Conservation (phyloP, 2,113 vertebrate species). For the Lamprotornis superbus region DNA sequence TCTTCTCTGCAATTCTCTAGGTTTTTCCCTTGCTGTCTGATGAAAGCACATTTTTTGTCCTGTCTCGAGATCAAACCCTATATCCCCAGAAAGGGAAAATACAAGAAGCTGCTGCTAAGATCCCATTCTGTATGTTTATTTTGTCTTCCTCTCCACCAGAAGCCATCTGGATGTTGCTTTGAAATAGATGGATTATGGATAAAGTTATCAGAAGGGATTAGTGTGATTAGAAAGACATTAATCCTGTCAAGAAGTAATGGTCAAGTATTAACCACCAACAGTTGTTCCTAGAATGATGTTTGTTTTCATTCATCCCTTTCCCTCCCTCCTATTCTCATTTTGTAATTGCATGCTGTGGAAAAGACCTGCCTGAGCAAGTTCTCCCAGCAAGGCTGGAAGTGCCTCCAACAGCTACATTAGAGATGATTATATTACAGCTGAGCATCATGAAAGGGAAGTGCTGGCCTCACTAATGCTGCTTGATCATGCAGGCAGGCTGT, state of each 20-base stretch:
- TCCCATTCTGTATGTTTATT: slow-evolving; percentile 54
- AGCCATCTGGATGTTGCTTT: slow-evolving; percentile 70
- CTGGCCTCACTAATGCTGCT: slow-evolving; percentile 24
- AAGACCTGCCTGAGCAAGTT: slow-evolving; percentile 39
- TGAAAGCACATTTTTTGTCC: neutral
- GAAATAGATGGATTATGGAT: slow-evolving; percentile 71
- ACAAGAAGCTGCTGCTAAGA: slow-evolving; percentile 28
- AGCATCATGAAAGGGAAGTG: slow-evolving; percentile 18
- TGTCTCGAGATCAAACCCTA: neutral
- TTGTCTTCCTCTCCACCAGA: slow-evolving; percentile 46
- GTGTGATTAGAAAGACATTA: slow-evolving; percentile 70
- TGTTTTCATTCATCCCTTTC: slow-evolving; percentile 36
- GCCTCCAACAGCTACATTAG: slow-evolving; percentile 42
- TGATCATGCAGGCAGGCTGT: neutral
- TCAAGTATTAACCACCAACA: slow-evolving; percentile 67
- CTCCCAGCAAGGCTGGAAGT: slow-evolving; percentile 8
- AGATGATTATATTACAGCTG: slow-evolving; percentile 23
- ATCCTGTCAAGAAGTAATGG: slow-evolving; percentile 69
- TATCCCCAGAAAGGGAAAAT: neutral
- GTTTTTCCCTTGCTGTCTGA: neutral
- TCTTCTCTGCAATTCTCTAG: neutral
- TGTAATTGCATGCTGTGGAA: slow-evolving; percentile 41
- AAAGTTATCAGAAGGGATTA: slow-evolving; percentile 73
- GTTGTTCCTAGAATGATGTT: slow-evolving; percentile 56
- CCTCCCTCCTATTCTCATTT: slow-evolving; percentile 52